Evolutionary conservation across 2,797 vertebrate species (phyloP).

Genomic region (Anabacerthia variegaticeps): DNA sequence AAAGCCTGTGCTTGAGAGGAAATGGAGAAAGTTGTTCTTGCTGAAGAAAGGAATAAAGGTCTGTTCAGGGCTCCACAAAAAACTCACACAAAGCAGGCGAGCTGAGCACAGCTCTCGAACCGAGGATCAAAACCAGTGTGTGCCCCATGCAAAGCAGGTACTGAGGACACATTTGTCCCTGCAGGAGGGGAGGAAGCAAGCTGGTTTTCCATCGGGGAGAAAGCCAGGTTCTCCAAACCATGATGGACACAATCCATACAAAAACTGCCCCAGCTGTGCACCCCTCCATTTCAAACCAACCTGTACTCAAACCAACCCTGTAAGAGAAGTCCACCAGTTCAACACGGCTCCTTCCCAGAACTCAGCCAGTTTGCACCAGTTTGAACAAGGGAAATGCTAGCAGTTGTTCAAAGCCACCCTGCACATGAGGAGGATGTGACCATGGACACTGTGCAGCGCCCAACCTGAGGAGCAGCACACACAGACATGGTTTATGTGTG

Average conservation of each 20-base stretch:
- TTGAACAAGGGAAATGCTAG: background rate
- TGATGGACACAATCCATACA: background rate
- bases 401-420: background rate
- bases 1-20: constrained; percentile 25
- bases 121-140: background rate
- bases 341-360: background rate
- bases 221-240: background rate
- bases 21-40: constrained; percentile 51
- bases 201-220: background rate
- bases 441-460: background rate
- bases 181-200: background rate
- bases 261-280: background rate
- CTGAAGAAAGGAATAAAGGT: constrained; percentile 40
- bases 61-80: constrained; percentile 16
- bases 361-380: background rate
- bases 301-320: background rate
- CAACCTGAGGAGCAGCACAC: background rate
- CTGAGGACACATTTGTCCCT: background rate
- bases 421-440: background rate
- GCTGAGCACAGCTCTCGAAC: background rate
- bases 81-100: background rate
- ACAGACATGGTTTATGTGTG: accelerated
- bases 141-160: background rate
- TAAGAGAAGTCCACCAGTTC: background rate
- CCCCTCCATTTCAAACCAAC: background rate